Base-by-base conservation (phyloP, 2,797 vertebrate species). In the Eleutherodactylus coqui region DNA sequence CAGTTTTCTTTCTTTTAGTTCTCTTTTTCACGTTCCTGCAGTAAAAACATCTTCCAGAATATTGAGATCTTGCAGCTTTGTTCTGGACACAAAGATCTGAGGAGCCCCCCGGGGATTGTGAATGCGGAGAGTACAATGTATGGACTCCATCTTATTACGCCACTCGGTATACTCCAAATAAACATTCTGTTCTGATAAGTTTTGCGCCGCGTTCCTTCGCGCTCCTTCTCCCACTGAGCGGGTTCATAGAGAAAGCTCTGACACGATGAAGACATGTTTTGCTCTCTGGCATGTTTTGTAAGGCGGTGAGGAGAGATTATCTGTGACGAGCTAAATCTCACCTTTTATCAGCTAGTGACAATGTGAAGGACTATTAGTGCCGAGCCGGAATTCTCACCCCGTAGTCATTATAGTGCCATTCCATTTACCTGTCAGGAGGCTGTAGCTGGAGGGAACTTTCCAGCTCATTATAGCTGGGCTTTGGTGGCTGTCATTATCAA, bases 401-500 rank as follows among this genome's bases (percentile, higher is more conserved):
- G 38, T 76, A 70, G 19, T 78, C 81, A 43, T 76, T 81, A 85
- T 11, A 73, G 49, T 4, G 0, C 84, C 3, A 43, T 2, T 24
- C 19, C 58, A 75, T 32, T 49, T 72, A 53, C 69, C 80, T 70
- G 69, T 79, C 70, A 53, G 0, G 17, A 32, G 1, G n/a, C 10
- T 24, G 55, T 70, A 89, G 49, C 86, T 32, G 43, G 36, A 64
- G 72, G 82, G 75, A 75, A 49, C 73, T 83, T 79, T 58, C 34
- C 77, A 49, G 85, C 87, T 72, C 88, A 79, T 10, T 62, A 19
- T 88, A 86, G 88, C 47, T 84, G 85, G 45, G 86, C 81, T 29
- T 70, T 82, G 32, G 29, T 13, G 5, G 0, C 38, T 19, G 43
- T 69, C 85, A 86, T 86, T 82, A 82, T 82, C 72, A 80, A 55